Evolutionary conservation across 1,140 invertebrate species (phyloP).

Genomic region (Trachymyrmex cornetzi): DNA sequence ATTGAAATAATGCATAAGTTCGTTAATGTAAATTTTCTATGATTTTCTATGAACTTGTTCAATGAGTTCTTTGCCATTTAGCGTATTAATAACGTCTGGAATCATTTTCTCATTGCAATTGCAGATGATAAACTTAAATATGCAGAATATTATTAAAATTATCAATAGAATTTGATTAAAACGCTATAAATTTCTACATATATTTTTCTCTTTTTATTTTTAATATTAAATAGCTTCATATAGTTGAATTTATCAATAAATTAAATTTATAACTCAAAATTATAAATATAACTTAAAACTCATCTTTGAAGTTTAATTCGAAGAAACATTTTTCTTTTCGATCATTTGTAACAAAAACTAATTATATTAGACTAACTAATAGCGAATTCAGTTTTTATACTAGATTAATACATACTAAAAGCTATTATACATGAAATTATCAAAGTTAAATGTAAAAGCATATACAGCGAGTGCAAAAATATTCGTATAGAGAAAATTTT

Average conservation of each 20-base stretch:
- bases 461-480: no score
- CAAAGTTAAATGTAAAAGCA: no score
- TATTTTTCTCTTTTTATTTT: neutral
- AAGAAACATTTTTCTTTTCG: neutral
- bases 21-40: constrained; percentile 2
- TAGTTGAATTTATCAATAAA: neutral
- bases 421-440: no score
- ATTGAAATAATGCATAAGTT: constrained; percentile 30
- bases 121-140: neutral
- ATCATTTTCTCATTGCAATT: neutral
- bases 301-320: neutral
- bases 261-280: neutral
- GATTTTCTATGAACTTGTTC: neutral
- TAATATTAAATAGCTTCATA: neutral
- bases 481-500: no score
- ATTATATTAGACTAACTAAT: no score
- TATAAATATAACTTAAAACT: neutral
- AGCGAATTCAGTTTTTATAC: no score
- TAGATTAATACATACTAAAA: no score
- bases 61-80: neutral
- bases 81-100: neutral
- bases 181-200: neutral
- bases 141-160: neutral
- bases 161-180: neutral
- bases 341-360: no score